Conservation (phyloP, 2,888 invertebrate genomes). For the Melieria picta region DNA sequence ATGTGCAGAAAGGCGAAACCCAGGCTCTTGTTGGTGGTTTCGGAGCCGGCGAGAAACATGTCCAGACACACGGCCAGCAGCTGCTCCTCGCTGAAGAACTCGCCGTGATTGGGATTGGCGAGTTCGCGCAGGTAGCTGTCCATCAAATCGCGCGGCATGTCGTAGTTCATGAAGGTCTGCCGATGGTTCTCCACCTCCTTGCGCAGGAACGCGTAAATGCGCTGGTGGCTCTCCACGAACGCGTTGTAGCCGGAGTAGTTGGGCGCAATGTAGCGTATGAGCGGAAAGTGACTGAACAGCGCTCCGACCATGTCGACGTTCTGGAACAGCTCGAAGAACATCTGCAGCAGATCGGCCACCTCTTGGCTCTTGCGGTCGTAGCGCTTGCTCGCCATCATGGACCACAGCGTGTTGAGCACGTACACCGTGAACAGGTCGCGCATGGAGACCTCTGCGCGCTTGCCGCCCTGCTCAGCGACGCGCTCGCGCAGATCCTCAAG, state of each 20-base stretch:
- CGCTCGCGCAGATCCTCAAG: constrained; percentile 67
- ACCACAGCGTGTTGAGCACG: constrained; percentile 83
- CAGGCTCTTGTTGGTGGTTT: constrained; percentile 83
- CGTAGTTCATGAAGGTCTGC: constrained; percentile 69
- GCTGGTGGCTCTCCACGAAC: constrained; percentile 76
- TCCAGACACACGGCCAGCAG: constrained; percentile 84
- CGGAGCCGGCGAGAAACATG: constrained; percentile 88
- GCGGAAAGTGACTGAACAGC: constrained; percentile 82
- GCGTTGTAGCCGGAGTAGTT: constrained; percentile 79
- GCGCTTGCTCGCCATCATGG: constrained; percentile 82
- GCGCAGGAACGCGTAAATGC: constrained; percentile 77
- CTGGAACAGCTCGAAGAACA: constrained; percentile 77
- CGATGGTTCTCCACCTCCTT: constrained; percentile 79
- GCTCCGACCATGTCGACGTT: constrained; percentile 85
- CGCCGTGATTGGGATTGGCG: constrained; percentile 69
- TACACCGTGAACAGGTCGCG: constrained; percentile 80
- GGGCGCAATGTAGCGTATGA: constrained; percentile 77
- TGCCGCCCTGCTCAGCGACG: constrained; percentile 63
- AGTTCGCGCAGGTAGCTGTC: constrained; percentile 81
- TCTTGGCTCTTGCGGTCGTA: constrained; percentile 77
- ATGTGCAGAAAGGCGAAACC: constrained; percentile 81
- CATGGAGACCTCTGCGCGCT: constrained; percentile 72
- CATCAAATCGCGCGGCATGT: constrained; percentile 80
- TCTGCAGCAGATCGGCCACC: constrained; percentile 73
- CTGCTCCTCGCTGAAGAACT: constrained; percentile 77